phyloP scores from a whole-genome alignment of 2,113 vertebrate genomes.

The Tupaia tana region DNA sequence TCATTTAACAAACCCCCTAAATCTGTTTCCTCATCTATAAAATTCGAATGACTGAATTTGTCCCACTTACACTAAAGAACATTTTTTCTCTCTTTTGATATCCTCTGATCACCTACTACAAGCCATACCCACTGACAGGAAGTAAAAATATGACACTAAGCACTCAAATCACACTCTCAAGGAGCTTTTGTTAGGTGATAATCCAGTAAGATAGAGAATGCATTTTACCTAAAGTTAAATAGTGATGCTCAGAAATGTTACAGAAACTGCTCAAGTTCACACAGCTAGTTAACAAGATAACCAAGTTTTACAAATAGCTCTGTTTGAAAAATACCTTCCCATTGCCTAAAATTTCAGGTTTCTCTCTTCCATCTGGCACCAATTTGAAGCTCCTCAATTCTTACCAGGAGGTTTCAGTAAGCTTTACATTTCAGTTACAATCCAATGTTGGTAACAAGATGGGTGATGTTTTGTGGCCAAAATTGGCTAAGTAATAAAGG shows the following conservation, averaged over 20 bases:
- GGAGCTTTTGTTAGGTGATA: not conserved
- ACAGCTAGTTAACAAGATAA: not conserved
- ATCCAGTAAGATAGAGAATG: not conserved
- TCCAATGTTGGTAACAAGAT: constrained; percentile 18
- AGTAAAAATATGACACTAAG: not conserved
- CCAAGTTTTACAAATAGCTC: not conserved
- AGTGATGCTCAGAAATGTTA: not conserved
- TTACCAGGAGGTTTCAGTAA: not conserved
- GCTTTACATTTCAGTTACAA: not conserved
- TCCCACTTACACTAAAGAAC: not conserved
- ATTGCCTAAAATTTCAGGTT: not conserved
- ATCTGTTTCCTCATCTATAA: not conserved
- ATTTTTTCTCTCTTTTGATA: not conserved
- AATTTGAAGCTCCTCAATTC: not conserved
- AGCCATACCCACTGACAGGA: not conserved
- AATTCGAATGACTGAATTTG: not conserved
- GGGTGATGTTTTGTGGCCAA: not conserved
- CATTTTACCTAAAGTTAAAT: not conserved
- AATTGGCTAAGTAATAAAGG: constrained; percentile 13
- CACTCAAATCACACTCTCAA: not conserved
- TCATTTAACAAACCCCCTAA: not conserved
- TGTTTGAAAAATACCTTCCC: not conserved
- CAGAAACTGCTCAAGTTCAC: not conserved
- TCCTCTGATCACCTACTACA: not conserved
- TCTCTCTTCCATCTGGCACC: not conserved